phyloP scores from a whole-genome alignment of 2,797 vertebrate genomes.

The Poeciliopsis infans region DNA sequence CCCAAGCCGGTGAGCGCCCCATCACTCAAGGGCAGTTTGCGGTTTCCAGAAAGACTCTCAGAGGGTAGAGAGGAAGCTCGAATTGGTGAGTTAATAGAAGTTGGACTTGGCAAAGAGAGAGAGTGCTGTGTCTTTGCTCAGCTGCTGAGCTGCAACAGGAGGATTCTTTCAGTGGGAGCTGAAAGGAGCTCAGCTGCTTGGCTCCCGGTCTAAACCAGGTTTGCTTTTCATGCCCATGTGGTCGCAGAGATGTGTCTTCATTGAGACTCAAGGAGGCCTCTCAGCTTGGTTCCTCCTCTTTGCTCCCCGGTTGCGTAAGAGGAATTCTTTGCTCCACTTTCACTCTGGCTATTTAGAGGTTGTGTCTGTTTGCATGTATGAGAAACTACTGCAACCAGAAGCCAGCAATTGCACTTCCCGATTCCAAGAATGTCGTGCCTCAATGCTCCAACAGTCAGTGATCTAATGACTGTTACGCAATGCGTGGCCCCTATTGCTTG shows the following conservation, averaged over 20 bases:
- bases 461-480: neutral
- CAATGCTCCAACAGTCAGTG: neutral
- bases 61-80: constrained; percentile 29
- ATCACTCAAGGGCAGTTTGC: constrained; percentile 31
- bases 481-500: neutral
- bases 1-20: constrained; percentile 34
- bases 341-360: constrained; percentile 33
- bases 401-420: constrained; percentile 59
- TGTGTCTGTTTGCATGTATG: constrained; percentile 35
- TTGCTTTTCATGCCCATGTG: constrained; percentile 66
- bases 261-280: constrained; percentile 56
- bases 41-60: constrained; percentile 20
- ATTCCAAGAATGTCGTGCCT: constrained; percentile 35
- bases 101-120: constrained; percentile 43
- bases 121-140: constrained; percentile 9
- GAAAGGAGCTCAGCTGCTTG: constrained; percentile 49
- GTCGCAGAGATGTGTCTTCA: constrained; percentile 52
- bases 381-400: constrained; percentile 47
- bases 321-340: constrained; percentile 68
- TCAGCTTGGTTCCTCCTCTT: constrained; percentile 44
- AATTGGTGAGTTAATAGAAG: constrained; percentile 46
- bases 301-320: constrained; percentile 63
- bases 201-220: constrained; percentile 49
- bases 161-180: constrained; percentile 64
- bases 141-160: constrained; percentile 56